Evolutionary conservation across 2,888 invertebrate genomes (phyloP).

Genomic region (Cactoblastis cactorum): DNA sequence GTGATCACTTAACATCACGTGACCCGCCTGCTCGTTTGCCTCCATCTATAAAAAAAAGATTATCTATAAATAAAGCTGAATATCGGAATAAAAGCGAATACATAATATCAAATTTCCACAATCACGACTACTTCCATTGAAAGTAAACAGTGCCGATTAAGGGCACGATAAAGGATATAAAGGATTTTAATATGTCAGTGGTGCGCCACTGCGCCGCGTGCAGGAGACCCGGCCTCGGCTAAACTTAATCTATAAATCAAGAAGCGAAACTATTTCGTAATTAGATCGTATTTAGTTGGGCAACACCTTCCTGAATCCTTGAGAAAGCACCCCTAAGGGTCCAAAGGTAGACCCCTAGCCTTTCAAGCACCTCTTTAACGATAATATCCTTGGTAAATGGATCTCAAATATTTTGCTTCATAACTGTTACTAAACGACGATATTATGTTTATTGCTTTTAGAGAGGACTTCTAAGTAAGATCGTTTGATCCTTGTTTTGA

Average conservation of each 20-base stretch:
- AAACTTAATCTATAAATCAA: conserved; percentile 80
- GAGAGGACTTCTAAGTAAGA: not conserved
- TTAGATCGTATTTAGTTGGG: conserved; percentile 78
- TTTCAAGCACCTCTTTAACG: conserved; percentile 77
- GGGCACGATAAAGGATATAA: conserved; percentile 43
- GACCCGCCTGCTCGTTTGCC: too few species aligned
- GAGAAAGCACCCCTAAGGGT: conserved; percentile 70
- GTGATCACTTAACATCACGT: too few species aligned
- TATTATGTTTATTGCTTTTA: conserved; percentile 42
- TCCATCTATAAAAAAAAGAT: too few species aligned
- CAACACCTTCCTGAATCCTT: conserved; percentile 72
- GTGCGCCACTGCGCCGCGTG: conserved; percentile 56
- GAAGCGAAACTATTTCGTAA: conserved; percentile 80
- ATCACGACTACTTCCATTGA: too few species aligned
- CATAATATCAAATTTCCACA: too few species aligned
- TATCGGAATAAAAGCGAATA: too few species aligned
- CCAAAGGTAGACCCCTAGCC: conserved; percentile 70
- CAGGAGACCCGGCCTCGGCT: conserved; percentile 48
- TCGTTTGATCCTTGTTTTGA: not conserved
- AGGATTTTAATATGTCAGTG: conserved; percentile 65
- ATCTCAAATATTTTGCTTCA: conserved; percentile 71
- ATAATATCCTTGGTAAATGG: conserved; percentile 76
- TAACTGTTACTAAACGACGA: conserved; percentile 61
- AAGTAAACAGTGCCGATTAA: not conserved
- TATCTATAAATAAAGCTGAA: too few species aligned